Conservation (phyloP, 1,140 invertebrate genomes). For the Riptortus pedestris region DNA sequence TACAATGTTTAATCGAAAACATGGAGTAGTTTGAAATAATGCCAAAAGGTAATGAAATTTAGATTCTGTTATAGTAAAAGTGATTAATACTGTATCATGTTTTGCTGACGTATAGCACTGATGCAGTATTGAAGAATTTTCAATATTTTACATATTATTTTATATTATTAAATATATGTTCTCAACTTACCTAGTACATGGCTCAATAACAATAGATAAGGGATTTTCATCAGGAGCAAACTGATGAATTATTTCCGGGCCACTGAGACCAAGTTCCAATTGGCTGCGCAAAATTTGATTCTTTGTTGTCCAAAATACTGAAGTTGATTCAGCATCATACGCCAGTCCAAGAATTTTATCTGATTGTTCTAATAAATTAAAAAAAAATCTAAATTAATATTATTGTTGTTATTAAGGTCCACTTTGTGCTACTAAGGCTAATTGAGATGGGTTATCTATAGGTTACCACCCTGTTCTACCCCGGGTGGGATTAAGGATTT, state of each 20-base stretch:
- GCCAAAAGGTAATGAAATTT: not conserved
- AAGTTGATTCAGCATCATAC: not conserved
- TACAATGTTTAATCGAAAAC: not conserved
- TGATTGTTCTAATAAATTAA: not conserved
- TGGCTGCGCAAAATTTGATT: not conserved
- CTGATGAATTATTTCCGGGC: not conserved
- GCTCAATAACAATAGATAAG: not conserved
- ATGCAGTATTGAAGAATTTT: too few relatives aligned
- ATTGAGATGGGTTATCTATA: too few relatives aligned
- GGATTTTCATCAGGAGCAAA: not conserved
- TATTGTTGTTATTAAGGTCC: too few relatives aligned
- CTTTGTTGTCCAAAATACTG: not conserved
- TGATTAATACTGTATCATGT: not conserved
- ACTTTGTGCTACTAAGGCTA: too few relatives aligned
- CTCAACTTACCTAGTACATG: not conserved
- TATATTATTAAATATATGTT: not conserved
- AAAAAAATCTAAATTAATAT: not conserved
- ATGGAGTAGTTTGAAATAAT: not conserved
- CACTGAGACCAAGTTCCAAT: not conserved
- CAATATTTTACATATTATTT: too few relatives aligned
- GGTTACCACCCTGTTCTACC: too few relatives aligned
- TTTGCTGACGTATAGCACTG: too few relatives aligned
- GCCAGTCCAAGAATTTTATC: not conserved
- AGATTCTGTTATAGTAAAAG: not conserved
- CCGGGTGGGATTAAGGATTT: too few relatives aligned